phyloP scores from a whole-genome alignment of 2,113 vertebrate genomes.

The Gambusia affinis region DNA sequence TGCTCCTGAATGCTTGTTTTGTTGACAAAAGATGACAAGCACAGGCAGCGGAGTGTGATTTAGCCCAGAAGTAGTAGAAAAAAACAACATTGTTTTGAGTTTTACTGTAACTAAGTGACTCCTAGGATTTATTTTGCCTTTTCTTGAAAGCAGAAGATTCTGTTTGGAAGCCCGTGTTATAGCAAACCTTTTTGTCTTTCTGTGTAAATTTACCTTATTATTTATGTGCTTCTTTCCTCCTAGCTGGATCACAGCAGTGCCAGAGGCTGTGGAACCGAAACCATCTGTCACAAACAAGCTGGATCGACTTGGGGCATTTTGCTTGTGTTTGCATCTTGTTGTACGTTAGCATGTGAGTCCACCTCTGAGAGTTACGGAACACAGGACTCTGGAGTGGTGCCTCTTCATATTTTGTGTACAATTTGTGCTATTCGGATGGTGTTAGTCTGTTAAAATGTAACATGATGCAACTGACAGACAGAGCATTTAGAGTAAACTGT shows the following conservation, averaged over 20 bases:
- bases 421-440: conserved; percentile 44
- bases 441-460: conserved; percentile 2
- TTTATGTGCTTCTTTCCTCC: conserved; percentile 48
- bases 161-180: background rate
- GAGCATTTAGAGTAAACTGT: conserved; percentile 5
- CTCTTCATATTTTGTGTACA: conserved; percentile 41
- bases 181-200: conserved; percentile 2
- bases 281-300: conserved; percentile 67
- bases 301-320: conserved; percentile 49
- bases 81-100: background rate
- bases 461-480: conserved; percentile 38
- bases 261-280: conserved; percentile 50
- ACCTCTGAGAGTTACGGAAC: conserved; percentile 55
- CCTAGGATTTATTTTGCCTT: background rate
- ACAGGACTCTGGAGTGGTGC: conserved; percentile 27
- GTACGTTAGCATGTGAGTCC: conserved; percentile 25
- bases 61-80: background rate
- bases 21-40: background rate
- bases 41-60: background rate
- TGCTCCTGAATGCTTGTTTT: background rate
- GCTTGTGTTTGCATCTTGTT: conserved; percentile 22
- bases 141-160: background rate
- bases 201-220: conserved; percentile 49
- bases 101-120: no score
- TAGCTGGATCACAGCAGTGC: conserved; percentile 47